Evolutionary conservation across 2,113 vertebrate genomes (phyloP).

Genomic region (Dendropsophus ebraccatus): DNA sequence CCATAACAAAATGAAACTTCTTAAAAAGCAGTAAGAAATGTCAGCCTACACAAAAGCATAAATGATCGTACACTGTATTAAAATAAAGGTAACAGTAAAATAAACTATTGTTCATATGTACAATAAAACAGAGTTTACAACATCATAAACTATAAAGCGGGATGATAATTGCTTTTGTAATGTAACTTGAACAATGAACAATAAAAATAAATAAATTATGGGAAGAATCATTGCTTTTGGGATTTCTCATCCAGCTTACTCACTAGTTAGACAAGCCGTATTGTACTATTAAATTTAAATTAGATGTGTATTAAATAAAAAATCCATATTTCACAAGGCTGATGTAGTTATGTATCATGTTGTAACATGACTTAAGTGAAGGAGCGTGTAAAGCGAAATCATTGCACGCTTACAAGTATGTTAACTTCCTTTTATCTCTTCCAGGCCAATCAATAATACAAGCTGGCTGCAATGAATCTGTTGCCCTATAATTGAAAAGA

Average conservation of each 20-base stretch:
- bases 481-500: conserved; percentile 14
- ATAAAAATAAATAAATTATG: background rate
- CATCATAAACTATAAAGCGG: conserved; percentile 42
- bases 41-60: conserved; percentile 18
- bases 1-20: conserved; percentile 29
- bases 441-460: background rate
- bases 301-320: conserved; percentile 28
- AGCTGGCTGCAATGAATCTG: background rate
- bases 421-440: conserved; percentile 27
- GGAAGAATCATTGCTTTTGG: conserved; percentile 5
- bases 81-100: conserved; percentile 45
- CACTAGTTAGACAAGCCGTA: conserved; percentile 6
- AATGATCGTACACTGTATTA: conserved; percentile 3
- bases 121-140: conserved; percentile 49
- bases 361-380: conserved; percentile 42
- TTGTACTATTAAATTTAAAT: conserved; percentile 11
- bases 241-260: conserved; percentile 35
- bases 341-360: conserved; percentile 16
- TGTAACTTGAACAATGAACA: conserved; percentile 25
- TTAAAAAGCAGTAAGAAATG: conserved; percentile 40
- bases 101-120: conserved; percentile 36
- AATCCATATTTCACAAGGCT: conserved; percentile 26
- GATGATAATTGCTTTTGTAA: conserved; percentile 45
- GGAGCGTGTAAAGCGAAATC: conserved; percentile 21
- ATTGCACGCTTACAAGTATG: conserved; percentile 11